Base-by-base conservation (phyloP, 2,797 vertebrate genomes). In the Onychomys leucogaster region DNA sequence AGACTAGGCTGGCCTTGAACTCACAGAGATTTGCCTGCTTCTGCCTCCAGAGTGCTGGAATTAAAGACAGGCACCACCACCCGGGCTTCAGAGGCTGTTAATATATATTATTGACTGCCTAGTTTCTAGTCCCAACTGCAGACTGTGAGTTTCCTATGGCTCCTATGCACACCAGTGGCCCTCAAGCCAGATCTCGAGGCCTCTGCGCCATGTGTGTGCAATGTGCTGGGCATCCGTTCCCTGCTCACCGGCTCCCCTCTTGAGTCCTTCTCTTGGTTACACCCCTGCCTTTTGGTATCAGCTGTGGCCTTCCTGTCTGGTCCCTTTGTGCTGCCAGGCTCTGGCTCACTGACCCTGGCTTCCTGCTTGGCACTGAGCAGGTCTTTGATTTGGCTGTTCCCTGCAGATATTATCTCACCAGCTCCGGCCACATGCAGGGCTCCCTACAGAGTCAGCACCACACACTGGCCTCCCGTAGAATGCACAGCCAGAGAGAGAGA, bases 311-410 rank as follows among this genome's bases (percentile, higher is more conserved):
- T 91, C 67, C 29, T 25, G 52, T 52, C 82, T 27, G 34, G 73
- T 41, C 12, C 55, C 63, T 86, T 86, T 61, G 41, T 94, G 88
- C 93, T 34, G 34, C 77, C 84, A 92, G 88, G 95, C 75, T 84
- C 78, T 61, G 49, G 61, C 41, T 95, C 85, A 69, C 3, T 17
- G 55, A 91, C 67, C 84, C 80, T 46, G 8, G 88, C 63, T 97
- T 96, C 92, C 95, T 37, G 46, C 80, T 83, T 91, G 85, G 96
- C 86, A 81, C 17, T 76, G 76, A 84, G 82, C 83, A 84, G 52
- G 87, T 82, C 90, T 97, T 92, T 84, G 52, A 85, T 90, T 85
- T 92, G 34, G 49, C 76, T 49, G 2, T 65, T 95, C 92, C 67
- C 94, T 57, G 76, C 29, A 89, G 78, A 63, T 61, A 23, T 63